These are phyloP conservation scores for Asteroscopus sphinx DNA, from an alignment of 2,888 invertebrate species.

Conservation along the genomic window DNA sequence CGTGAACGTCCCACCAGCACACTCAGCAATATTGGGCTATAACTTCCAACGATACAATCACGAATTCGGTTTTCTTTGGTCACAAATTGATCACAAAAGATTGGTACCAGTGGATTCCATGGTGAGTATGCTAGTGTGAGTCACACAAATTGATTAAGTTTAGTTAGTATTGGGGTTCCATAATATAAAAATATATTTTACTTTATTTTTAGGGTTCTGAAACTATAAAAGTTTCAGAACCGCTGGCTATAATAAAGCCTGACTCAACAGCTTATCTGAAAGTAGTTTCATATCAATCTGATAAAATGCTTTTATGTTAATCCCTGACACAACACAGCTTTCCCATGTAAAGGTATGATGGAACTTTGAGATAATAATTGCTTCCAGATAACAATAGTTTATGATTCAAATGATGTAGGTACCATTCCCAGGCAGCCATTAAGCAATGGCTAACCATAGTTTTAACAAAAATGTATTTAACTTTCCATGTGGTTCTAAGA, in stretches of 20 bases:
- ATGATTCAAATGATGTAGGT: constrained; percentile 22
- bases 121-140: too few species aligned
- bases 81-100: too few species aligned
- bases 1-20: too few species aligned
- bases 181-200: too few species aligned
- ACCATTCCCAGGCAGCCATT: constrained; percentile 34
- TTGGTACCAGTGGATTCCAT: too few species aligned
- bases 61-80: too few species aligned
- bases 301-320: constrained; percentile 43
- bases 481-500: constrained; percentile 30
- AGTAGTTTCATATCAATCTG: constrained; percentile 37
- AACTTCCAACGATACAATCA: too few species aligned
- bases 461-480: constrained; percentile 34
- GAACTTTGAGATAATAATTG: constrained; percentile 30
- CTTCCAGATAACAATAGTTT: constrained; percentile 29
- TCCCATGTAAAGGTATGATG: constrained; percentile 29
- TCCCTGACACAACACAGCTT: constrained; percentile 30
- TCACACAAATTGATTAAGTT: too few species aligned
- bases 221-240: too few species aligned
- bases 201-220: too few species aligned
- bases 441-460: constrained; percentile 24
- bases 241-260: constrained; percentile 19
- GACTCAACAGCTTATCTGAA: constrained; percentile 28
- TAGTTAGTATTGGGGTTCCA: too few species aligned
- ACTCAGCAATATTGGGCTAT: too few species aligned